Evolutionary conservation across 1,140 invertebrate species (phyloP), one percentile per base, ranked within the genome.

Genomic region (Caenorhabditis remanei): DNA sequence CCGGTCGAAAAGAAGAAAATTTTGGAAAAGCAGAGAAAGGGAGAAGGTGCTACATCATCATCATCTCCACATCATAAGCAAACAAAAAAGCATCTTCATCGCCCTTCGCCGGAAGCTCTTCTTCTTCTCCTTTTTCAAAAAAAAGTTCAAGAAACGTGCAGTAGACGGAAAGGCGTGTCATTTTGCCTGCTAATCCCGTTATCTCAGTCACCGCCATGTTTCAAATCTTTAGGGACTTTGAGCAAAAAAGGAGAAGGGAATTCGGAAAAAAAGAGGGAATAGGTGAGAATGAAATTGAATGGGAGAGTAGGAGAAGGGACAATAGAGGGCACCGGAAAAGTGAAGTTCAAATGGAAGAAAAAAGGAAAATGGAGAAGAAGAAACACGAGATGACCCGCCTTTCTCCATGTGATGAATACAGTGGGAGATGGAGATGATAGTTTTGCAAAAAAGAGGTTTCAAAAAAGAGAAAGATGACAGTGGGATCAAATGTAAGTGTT

Each of bases 161-260:
- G 40, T 41, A 40, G 65, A 71, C 65, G 65, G 16, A 71, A 32
- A 46, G 43, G 41, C 46, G 71, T 32, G n/a, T 79, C 21, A 19
- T 14, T 75, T 75, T 79, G 50, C 24, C 11, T 50, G 46, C n/a
- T 48, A 79, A 50, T 79, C 71, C 5, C 53, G 71, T 79, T 79
- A 79, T 79, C 71, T 50, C 11, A 11, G 4, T 46, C 7, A 14
- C 46, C 19, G 46, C 67, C 16, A 41, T 79, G 71, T 79, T 79
- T 79, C 71, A 53, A 79, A 79, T 79, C 71, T 79, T 79, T 50
- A n/a, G 71, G 71, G 71, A 79, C 46, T 50, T 71, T 71, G 41
- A n/a, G 9, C 8, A 32, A 32, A 71, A 71, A 46, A 71, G 7
- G 8, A 58, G 56, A n/a, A 6, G 56, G n/a, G 67, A 24, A 46